phyloP scores from a whole-genome alignment of 2,113 vertebrate species.

The Bubo blakistoni region DNA sequence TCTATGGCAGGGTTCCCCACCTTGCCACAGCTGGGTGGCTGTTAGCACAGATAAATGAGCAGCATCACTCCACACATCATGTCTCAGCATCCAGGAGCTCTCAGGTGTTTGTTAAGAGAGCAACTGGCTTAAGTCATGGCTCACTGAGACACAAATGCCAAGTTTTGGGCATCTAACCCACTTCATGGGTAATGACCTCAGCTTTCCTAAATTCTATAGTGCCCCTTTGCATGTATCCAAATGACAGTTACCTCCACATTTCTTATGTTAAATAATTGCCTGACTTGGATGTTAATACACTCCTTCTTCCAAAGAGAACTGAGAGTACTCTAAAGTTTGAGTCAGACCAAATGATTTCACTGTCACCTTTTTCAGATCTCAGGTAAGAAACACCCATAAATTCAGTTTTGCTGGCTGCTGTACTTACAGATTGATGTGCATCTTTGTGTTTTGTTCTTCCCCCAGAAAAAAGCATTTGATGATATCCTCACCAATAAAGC shows the following conservation, averaged over 20 bases:
- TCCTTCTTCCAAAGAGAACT: neutral
- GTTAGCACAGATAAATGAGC: neutral
- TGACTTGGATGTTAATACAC: neutral
- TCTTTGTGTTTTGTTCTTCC: neutral
- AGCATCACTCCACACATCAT: accelerated
- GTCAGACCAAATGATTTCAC: neutral
- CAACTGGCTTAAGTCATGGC: accelerated
- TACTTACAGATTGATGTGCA: neutral
- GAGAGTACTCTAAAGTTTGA: neutral
- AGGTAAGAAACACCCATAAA: neutral
- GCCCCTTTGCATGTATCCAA: neutral
- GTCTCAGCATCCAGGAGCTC: neutral
- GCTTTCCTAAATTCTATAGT: neutral
- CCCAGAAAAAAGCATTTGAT: conserved; percentile 65
- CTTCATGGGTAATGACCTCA: neutral
- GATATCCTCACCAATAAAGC: conserved; percentile 68
- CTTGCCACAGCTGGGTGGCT: neutral
- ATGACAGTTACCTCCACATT: neutral
- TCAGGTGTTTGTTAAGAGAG: neutral
- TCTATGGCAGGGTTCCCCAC: accelerated
- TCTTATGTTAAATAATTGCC: neutral
- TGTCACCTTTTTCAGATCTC: neutral
- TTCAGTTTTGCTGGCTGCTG: neutral
- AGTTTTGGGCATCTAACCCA: neutral
- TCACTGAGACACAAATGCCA: neutral